Percentiles rank a stretch among this genome's conserved stretches.
phyloP scores from a whole-genome alignment of 2,113 vertebrate species.

The Climacteris rufus region DNA sequence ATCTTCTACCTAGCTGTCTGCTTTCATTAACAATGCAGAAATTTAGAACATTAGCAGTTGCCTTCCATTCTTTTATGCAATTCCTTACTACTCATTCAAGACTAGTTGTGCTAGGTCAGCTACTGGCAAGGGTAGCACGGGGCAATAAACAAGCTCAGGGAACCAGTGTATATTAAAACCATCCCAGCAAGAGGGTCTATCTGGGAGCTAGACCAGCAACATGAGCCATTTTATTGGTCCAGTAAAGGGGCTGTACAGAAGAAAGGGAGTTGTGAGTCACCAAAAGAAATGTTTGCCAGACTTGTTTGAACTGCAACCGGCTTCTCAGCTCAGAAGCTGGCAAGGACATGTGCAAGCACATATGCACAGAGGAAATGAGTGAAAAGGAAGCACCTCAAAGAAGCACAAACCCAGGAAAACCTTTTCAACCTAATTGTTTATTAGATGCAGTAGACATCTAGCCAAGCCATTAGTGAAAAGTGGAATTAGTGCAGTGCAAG shows the following conservation, averaged over 20 bases:
- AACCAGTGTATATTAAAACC: neutral
- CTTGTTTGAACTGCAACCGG: neutral
- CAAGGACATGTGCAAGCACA: neutral
- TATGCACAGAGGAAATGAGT: neutral
- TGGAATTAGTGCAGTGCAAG: neutral
- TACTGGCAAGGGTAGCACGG: neutral
- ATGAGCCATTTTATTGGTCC: neutral
- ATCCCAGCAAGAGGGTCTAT: neutral
- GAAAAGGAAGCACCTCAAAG: neutral
- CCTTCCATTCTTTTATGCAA: neutral
- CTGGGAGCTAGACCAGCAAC: neutral
- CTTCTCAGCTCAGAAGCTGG: fast-evolving
- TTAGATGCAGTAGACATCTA: neutral
- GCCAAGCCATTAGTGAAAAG: neutral
- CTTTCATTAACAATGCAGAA: neutral
- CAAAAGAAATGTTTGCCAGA: neutral
- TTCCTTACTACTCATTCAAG: neutral
- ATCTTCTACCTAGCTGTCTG: neutral
- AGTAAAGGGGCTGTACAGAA: neutral
- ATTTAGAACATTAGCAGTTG: neutral
- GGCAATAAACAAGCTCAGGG: neutral
- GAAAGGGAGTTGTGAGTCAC: neutral
- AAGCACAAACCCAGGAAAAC: neutral
- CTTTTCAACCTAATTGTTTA: neutral
- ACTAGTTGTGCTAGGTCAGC: neutral